phyloP scores from a whole-genome alignment of 92 coral and sea anemone genomes.

The Blastomussa wellsi region DNA sequence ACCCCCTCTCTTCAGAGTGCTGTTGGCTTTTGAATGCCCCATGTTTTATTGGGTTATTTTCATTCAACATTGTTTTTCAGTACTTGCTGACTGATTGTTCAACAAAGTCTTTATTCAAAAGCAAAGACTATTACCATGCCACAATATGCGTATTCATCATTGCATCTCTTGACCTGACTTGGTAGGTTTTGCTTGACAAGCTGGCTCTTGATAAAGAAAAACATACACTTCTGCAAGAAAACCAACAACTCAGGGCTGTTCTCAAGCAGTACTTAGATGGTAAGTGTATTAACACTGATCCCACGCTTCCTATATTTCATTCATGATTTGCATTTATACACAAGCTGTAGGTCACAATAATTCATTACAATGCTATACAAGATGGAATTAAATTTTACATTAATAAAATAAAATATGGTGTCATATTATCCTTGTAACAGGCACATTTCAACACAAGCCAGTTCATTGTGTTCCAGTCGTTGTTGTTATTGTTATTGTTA shows the following conservation, averaged over 20 bases:
- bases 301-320: background rate
- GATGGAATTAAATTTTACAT: too few relatives aligned
- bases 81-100: background rate
- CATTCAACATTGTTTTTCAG: background rate
- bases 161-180: background rate
- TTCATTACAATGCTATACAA: background rate
- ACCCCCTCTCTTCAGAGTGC: too few relatives aligned
- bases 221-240: conserved; percentile 91
- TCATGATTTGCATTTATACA: background rate
- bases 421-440: too few relatives aligned
- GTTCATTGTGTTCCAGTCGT: too few relatives aligned
- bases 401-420: background rate
- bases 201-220: conserved; percentile 96
- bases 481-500: too few relatives aligned
- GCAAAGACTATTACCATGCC: background rate
- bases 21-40: background rate
- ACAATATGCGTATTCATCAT: background rate
- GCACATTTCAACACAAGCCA: too few relatives aligned
- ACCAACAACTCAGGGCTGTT: conserved; percentile 95
- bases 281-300: conserved; percentile 33
- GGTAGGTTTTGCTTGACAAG: conserved; percentile 91
- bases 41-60: background rate
- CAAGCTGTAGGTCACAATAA: background rate
- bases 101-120: too few relatives aligned
- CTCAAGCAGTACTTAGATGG: conserved; percentile 98